phyloP scores from a whole-genome alignment of 2,797 vertebrate genomes.

The Nyctibius grandis region DNA sequence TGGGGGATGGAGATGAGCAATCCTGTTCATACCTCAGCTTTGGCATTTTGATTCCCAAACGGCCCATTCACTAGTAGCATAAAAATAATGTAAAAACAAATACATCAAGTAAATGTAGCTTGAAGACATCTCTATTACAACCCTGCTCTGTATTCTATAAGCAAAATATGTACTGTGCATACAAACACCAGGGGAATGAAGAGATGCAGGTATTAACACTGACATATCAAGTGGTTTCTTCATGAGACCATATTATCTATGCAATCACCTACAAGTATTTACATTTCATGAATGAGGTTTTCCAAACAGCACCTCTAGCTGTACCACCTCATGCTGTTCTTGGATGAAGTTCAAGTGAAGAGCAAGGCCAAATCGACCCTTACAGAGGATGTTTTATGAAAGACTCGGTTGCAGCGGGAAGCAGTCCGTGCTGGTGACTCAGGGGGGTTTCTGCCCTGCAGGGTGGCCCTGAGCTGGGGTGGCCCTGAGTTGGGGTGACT shows the following conservation, averaged over 20 bases:
- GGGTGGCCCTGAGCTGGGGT: background rate
- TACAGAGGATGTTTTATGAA: background rate
- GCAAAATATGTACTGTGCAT: conserved; percentile 55
- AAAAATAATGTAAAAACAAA: conserved; percentile 78
- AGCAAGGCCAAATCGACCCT: background rate
- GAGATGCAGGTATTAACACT: conserved; percentile 37
- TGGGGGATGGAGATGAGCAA: conserved; percentile 32
- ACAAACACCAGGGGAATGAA: background rate
- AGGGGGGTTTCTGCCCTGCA: background rate
- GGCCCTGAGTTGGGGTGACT: background rate
- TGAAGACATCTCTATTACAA: conserved; percentile 64
- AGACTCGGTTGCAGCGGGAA: background rate
- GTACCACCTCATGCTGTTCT: background rate
- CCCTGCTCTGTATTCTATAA: conserved; percentile 42
- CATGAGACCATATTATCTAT: conserved; percentile 24
- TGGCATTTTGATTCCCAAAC: conserved; percentile 83
- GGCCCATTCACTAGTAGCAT: conserved; percentile 88
- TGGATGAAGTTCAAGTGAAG: background rate
- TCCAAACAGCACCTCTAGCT: background rate
- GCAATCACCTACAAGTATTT: conserved; percentile 37
- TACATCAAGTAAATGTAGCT: conserved; percentile 67
- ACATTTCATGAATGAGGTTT: background rate
- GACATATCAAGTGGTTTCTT: conserved; percentile 38
- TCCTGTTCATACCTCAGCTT: conserved; percentile 80
- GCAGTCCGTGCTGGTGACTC: background rate